Evolutionary conservation across 2,888 invertebrate genomes (phyloP).

Genomic region (Biston betularia): DNA sequence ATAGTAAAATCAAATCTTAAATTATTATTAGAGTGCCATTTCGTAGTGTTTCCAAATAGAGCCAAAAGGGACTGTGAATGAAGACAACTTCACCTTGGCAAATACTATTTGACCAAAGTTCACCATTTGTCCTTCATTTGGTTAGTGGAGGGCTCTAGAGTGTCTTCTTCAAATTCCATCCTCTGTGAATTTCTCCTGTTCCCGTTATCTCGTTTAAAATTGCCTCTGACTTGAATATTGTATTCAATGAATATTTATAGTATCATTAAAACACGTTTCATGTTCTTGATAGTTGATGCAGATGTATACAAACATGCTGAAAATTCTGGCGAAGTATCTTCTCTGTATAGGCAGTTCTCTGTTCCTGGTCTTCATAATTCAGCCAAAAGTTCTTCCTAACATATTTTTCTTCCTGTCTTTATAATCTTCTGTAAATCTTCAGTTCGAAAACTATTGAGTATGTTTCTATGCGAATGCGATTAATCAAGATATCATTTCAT

Average conservation of each 20-base stretch:
- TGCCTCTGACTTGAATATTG: neutral
- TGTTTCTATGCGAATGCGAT: no score
- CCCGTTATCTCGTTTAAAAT: neutral
- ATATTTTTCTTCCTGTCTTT: neutral
- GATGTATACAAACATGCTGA: neutral
- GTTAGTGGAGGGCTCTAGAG: neutral
- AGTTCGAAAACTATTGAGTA: no score
- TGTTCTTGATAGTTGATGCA: neutral
- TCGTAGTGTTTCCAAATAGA: slow-evolving; percentile 5
- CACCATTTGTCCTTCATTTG: neutral
- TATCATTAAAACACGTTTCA: neutral
- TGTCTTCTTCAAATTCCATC: neutral
- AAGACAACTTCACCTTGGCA: slow-evolving; percentile 47
- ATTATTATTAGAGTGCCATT: neutral
- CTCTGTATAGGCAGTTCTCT: neutral
- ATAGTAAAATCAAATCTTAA: slow-evolving; percentile 10
- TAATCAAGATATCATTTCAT: neutral
- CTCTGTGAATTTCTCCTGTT: neutral
- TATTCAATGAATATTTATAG: neutral
- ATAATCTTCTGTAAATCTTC: neutral
- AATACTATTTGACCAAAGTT: neutral
- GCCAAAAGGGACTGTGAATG: slow-evolving; percentile 68
- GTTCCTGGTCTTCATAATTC: neutral
- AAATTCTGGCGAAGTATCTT: neutral
- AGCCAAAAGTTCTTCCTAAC: neutral